Percentiles rank a stretch among this genome's conserved stretches.
These are phyloP conservation scores for Drosophila meridiana DNA, from an alignment of 2,888 invertebrate species.

Conservation along the genomic window DNA sequence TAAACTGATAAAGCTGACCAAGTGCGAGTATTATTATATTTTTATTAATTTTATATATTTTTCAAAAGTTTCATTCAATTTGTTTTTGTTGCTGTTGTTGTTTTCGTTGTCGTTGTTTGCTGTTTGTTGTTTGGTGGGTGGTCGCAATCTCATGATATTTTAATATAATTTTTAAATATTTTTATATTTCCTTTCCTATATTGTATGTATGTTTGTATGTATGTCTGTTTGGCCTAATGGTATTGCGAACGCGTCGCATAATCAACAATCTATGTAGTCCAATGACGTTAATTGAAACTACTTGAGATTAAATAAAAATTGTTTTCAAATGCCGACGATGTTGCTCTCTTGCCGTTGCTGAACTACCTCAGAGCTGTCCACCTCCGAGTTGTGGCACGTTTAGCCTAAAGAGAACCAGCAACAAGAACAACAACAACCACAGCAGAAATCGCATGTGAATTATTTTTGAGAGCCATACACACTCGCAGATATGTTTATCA, in stretches of 20 bases:
- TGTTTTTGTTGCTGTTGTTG: slow-evolving; percentile 10
- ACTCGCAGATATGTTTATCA: slow-evolving; percentile 28
- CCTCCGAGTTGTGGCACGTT: slow-evolving; percentile 30
- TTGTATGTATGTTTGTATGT: slow-evolving; percentile 11
- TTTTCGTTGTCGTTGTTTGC: slow-evolving; percentile 1
- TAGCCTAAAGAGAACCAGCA: slow-evolving; percentile 6
- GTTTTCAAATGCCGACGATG: slow-evolving; percentile 56
- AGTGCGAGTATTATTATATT: slow-evolving; percentile 26
- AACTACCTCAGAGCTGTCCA: slow-evolving; percentile 22
- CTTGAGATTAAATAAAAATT: slow-evolving; percentile 71
- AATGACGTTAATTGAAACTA: slow-evolving; percentile 81
- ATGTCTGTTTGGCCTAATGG: slow-evolving; percentile 45
- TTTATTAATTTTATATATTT: slow-evolving; percentile 9
- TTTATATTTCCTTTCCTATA: slow-evolving; percentile 30
- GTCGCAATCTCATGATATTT: slow-evolving; percentile 53
- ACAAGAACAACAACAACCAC: background rate
- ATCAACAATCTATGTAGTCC: slow-evolving; percentile 78
- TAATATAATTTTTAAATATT: slow-evolving; percentile 48
- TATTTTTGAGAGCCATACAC: slow-evolving; percentile 3
- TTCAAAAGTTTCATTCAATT: slow-evolving; percentile 27
- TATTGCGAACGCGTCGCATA: slow-evolving; percentile 56
- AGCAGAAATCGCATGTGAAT: slow-evolving; percentile 36
- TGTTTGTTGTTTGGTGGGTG: slow-evolving; percentile 49
- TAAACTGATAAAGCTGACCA: slow-evolving; percentile 54
- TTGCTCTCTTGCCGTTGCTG: slow-evolving; percentile 9